Evolutionary conservation across 2,113 vertebrate genomes (phyloP).

Genomic region (Chaetodon trifascialis): DNA sequence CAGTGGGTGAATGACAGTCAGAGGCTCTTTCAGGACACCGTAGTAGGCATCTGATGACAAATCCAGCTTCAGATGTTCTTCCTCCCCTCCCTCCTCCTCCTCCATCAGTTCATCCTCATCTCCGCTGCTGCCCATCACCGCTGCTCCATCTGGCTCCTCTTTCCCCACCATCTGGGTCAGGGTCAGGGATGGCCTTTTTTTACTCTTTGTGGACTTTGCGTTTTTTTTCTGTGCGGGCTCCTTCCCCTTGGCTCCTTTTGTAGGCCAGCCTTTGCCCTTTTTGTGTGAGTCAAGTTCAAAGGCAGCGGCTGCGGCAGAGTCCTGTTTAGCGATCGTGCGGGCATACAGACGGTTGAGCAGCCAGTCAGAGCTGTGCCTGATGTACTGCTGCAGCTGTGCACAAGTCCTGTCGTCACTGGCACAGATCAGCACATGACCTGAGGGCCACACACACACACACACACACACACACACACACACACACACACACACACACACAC

Average conservation of each 20-base stretch:
- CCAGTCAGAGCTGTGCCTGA: constrained; percentile 86
- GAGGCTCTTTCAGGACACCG: constrained; percentile 90
- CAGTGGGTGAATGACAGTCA: constrained; percentile 93
- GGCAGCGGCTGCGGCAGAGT: constrained; percentile 71
- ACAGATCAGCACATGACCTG: constrained; percentile 95
- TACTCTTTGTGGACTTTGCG: constrained; percentile 72
- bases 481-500: too few relatives aligned
- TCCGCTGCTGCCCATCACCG: constrained; percentile 71
- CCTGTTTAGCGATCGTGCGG: constrained; percentile 89
- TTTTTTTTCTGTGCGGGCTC: constrained; percentile 71
- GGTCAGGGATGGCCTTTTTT: constrained; percentile 84
- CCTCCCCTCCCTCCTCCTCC: constrained; percentile 71
- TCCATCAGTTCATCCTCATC: constrained; percentile 78
- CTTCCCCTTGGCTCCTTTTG: constrained; percentile 77
- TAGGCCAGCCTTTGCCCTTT: constrained; percentile 69
- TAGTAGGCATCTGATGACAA: constrained; percentile 92
- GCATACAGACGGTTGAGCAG: constrained; percentile 89
- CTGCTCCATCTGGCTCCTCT: constrained; percentile 44
- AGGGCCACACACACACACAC: background rate
- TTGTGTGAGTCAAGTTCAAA: constrained; percentile 69
- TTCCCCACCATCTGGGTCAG: constrained; percentile 90
- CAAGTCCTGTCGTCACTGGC: constrained; percentile 96
- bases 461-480: too few relatives aligned
- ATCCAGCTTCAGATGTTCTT: constrained; percentile 84
- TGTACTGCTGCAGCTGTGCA: constrained; percentile 92